These are phyloP conservation scores for Dendronephthya gigantea DNA, from an alignment of 64 coral and sea anemone species.

Conservation along the genomic window DNA sequence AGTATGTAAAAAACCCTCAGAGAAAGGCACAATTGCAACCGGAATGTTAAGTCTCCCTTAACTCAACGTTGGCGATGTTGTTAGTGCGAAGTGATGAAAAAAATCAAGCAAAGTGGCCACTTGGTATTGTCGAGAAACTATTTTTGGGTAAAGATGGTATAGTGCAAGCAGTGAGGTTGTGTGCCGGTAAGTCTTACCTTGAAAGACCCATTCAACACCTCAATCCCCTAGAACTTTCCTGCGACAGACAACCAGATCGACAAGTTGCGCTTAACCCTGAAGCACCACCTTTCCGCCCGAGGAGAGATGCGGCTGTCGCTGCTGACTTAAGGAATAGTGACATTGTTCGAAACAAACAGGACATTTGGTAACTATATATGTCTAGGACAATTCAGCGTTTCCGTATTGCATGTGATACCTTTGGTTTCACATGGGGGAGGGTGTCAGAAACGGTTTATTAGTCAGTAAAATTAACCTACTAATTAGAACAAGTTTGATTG, in stretches of 20 bases:
- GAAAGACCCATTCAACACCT: not conserved
- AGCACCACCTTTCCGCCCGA: conserved; percentile 3
- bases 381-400: not conserved
- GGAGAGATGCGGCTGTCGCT: not conserved
- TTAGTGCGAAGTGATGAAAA: not conserved
- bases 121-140: not conserved
- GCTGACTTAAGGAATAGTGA: not conserved
- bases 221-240: conserved; percentile 5
- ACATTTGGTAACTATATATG: not conserved
- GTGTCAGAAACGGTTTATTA: not conserved
- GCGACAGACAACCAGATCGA: not conserved
- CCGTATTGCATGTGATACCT: not conserved
- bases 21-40: not conserved
- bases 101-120: conserved; percentile 1
- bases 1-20: not conserved
- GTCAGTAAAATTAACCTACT: too few species aligned
- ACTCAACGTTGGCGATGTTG: not conserved
- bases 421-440: not conserved
- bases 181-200: not conserved
- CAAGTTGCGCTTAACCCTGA: not conserved
- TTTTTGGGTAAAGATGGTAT: not conserved
- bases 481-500: too few species aligned
- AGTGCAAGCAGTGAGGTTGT: not conserved
- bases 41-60: not conserved
- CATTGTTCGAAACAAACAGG: not conserved